Conservation (phyloP, 92 coral and sea anemone species). For the Umimayanthus chanpuru region DNA sequence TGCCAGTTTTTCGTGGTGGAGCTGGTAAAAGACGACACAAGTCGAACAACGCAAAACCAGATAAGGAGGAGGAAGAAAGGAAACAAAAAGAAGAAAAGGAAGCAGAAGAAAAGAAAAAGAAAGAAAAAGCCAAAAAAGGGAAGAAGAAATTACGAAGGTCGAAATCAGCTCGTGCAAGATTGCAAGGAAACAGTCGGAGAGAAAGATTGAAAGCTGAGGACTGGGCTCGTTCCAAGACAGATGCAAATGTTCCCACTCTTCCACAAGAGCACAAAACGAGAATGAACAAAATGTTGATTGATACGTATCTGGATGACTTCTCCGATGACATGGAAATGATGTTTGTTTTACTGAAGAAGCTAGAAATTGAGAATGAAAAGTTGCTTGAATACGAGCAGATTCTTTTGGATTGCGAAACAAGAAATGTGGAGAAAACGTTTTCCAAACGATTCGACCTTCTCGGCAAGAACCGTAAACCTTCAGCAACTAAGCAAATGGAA, state of each 20-base stretch:
- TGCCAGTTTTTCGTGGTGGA: conserved; percentile 28
- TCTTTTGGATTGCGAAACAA: conserved; percentile 29
- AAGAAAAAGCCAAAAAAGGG: neutral
- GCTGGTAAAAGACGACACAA: conserved; percentile 11
- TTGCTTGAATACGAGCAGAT: conserved; percentile 23
- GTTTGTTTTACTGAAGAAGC: conserved; percentile 32
- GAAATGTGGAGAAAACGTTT: conserved; percentile 25
- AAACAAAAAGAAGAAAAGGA: neutral
- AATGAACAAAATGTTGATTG: conserved; percentile 35
- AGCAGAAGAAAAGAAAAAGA: conserved; percentile 13
- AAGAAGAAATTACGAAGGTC: conserved; percentile 7
- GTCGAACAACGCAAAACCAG: neutral
- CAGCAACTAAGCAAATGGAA: neutral
- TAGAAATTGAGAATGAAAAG: conserved; percentile 29
- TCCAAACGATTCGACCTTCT: conserved; percentile 33
- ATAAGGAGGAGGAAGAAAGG: conserved; percentile 35
- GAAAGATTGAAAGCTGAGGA: conserved; percentile 19
- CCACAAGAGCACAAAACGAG: conserved; percentile 19
- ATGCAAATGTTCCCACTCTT: conserved; percentile 35
- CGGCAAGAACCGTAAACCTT: conserved; percentile 30
- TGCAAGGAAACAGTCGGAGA: conserved; percentile 29
- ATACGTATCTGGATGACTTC: conserved; percentile 36
- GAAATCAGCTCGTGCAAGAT: conserved; percentile 24
- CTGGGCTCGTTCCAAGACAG: conserved; percentile 45
- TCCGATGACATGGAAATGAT: conserved; percentile 41